Base-by-base conservation (phyloP, 2,888 invertebrate species). In the Xestia sexstrigata region DNA sequence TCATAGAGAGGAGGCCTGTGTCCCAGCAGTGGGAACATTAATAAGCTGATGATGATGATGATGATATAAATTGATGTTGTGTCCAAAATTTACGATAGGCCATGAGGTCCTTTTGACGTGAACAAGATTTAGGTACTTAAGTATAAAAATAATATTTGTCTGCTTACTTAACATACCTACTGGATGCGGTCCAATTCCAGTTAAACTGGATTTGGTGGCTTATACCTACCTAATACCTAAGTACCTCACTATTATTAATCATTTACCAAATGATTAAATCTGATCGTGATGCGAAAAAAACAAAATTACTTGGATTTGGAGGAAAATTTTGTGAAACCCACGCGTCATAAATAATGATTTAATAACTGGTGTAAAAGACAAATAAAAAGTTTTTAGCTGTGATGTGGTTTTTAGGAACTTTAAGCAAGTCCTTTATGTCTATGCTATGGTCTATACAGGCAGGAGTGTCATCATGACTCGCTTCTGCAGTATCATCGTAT, bases 281-380 rank as follows among this genome's bases (percentile, higher is more conserved):
- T 23, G n/a, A 13, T 49, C 26, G 9, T 52, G n/a, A 9, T 11
- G 5, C 17, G 15, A 39, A 23, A 78, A 78, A 78, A 66, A 58
- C 47, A 23, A 78, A 78, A 58, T 49, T 42, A 66, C 65, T 70
- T 42, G 15, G 20, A 30, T 78, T 49, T 23, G 15, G 30, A 45
- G 71, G 71, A 58, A 79, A 71, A 72, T 60, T 17, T 55, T 17
- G 17, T 6, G 42, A 58, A 70, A 78, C 78, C 71, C 78, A 42
- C 30, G 7, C 70, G 49, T 78, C 70, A 55, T 42, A 35, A 6
- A 55, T 42, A 35, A 6, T 55, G 23, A 49, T 49, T 45, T 47
- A 78, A 58, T 78, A 58, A 58, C 39, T 30, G 8, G 47, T 78
- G 47, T n/a, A 15, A 20, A 17, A 49, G 8, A 49, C 15, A 15